Base-by-base conservation (phyloP, 1,140 invertebrate genomes). In the Panagrolaimus sp. region DNA sequence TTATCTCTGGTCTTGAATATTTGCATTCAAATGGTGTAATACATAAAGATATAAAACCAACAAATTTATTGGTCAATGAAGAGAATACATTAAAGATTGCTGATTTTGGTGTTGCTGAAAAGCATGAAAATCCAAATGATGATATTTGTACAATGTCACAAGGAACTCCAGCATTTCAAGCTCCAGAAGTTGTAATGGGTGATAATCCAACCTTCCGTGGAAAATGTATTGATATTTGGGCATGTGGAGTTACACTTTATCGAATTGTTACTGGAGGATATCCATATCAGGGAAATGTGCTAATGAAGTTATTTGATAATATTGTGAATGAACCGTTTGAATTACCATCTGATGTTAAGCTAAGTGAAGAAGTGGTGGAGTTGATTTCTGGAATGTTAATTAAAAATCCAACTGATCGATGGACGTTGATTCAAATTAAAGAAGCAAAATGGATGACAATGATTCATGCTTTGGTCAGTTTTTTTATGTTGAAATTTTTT, bases 41-140 rank as follows among this genome's bases (percentile, higher is more conserved):
- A 71, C 96, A 99, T 84, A 98, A 98, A 86, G 96, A 99, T 85
- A 97, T 99, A 65, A 99, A 99, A 86, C 96, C 96, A 26, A 94
- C 94, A 62, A 99, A 99, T 87, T 87, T 99, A 64, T 86, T 99
- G 10, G 85, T 99, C n/a, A 92, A 93, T 0, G 88, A 91, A 43
- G 91, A 96, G 83, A 90, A 91, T 75, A 91, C 89, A 44, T 86
- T 98, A 62, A 99, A 98, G 87, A 98, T 99, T 73, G 94, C 92
- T 64, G 96, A 99, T 86, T 91, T 98, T 85, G 96, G 96, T 69
- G 95, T 98, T 46, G 95, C 95, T 44, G 95, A 98, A 89, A 92
- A 76, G 43, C 46, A 83, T 4, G 24, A 66, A 58, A 9, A 68
- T 48, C 46, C 65, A 32, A 65, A 32, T 69, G 43, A 67, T 26